Base-by-base conservation (phyloP, 2,113 vertebrate species). In the Rhinolophus sinicus region DNA sequence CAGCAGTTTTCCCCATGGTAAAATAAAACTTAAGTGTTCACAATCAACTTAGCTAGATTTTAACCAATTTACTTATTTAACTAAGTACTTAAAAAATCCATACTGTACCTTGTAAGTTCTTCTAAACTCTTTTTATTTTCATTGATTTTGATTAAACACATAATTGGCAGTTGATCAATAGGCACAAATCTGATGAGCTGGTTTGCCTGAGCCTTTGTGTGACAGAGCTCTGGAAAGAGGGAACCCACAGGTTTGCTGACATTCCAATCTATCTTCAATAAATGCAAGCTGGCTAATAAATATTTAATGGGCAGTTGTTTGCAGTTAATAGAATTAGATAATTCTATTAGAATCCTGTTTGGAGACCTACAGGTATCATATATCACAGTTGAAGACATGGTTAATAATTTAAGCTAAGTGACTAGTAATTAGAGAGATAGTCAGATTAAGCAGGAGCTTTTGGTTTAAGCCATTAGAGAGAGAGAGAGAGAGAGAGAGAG, bases 401-500 rank as follows among this genome's bases (percentile, higher is more conserved):
- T 98, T 98, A 98, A 99, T 99, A 98, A 99, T 99, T 98, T 97
- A 99, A 97, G 81, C 97, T 99, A 98, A 98, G 97, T 98, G 98
- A 97, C 94, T 98, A 97, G 97, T 98, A 99, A 98, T 98, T 98
- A 98, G 97, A 98, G 96, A 97, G 93, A 98, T 83, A 98, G 96
- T 88, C 90, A 94, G 97, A 98, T 97, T 97, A 98, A 98, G 96
- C n/a, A 95, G 92, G 67, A 89, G 76, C 78, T 94, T 92, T 96
- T 97, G 95, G 90, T 94, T 97, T 89, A 93, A 97, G 82, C 85
- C 70, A 97, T 92, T 86, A 90, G 93, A 88, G 90, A 93, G 47
- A 47, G 47, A 10, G 47, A 28, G 28, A 33, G 88, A n/a, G 69
- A 47, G 92, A 77, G 24, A 86, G 72, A 62, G 54, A 65, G 19